These are phyloP conservation scores for Deroplatys truncata DNA, from an alignment of 2,888 invertebrate species.

Conservation along the genomic window DNA sequence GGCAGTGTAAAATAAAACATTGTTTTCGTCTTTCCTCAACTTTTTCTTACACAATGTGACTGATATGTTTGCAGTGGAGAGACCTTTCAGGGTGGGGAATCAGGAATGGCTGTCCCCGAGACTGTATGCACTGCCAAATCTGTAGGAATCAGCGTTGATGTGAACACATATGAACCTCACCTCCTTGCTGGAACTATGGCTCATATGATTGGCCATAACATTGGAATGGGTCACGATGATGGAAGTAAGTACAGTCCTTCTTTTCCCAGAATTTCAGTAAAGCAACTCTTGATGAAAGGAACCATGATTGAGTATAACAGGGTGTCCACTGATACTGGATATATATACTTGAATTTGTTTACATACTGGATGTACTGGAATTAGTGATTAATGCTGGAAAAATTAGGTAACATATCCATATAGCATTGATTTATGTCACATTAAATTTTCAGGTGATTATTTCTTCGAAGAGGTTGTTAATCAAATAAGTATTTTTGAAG, in stretches of 20 bases:
- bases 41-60: too few species aligned
- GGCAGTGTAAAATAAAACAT: too few species aligned
- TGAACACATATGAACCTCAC: slow-evolving; percentile 91
- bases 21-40: too few species aligned
- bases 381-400: too few species aligned
- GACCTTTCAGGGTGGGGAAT: slow-evolving; percentile 70
- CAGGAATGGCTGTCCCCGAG: slow-evolving; percentile 90
- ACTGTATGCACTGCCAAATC: slow-evolving; percentile 91
- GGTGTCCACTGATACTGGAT: too few species aligned
- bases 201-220: slow-evolving; percentile 97
- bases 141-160: slow-evolving; percentile 90
- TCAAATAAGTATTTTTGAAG: too few species aligned
- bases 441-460: too few species aligned
- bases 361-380: too few species aligned
- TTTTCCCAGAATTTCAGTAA: background rate
- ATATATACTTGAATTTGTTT: too few species aligned
- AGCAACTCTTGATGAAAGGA: background rate
- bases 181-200: slow-evolving; percentile 94
- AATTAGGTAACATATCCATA: too few species aligned
- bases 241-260: slow-evolving; percentile 55
- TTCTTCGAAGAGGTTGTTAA: too few species aligned
- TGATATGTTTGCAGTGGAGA: slow-evolving; percentile 59
- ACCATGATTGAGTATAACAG: background rate
- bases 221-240: slow-evolving; percentile 95
- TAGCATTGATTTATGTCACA: too few species aligned